Base-by-base conservation (phyloP, 2,113 vertebrate genomes). In the Microcebus lehilahytsara region DNA sequence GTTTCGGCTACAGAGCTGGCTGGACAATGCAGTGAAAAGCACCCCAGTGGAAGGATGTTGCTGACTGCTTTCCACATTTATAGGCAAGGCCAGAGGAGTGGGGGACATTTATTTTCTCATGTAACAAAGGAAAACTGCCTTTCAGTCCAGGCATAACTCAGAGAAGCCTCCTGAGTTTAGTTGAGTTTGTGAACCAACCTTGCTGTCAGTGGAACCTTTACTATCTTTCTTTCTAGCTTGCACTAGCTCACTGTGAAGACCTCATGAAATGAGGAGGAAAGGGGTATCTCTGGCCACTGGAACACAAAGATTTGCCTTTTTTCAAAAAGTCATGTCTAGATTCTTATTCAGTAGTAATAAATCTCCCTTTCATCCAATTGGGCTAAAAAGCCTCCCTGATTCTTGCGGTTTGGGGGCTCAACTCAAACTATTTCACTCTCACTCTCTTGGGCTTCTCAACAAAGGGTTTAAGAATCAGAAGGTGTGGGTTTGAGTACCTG, bases 391-490 rank as follows among this genome's bases (percentile, higher is more conserved):
- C 32, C 27, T 74, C 20, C 40, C 22, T 83, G 67, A 51, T 80
- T 37, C 16, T 46, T 40, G 7, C 27, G n/a, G 42, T 40, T 78
- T 62, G 86, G 56, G 32, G 32, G 6, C 20, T 80, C 34, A 40
- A 37, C 49, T 83, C n/a, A 80, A 60, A 81, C 23, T 32, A 12
- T 74, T 90, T 86, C 49, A 83, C 30, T 79, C 20, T 37, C 19
- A 72, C 20, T 51, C 5, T 79, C 37, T 83, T 58, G 42, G 46
- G 27, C 58, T 94, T 6, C 9, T 42, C 37, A 66, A 60, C 19
- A 69, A 58, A 88, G 32, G 34, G 58, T 62, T 91, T 89, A 95
- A 96, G 30, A 84, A 66, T 69, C 46, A 74, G 83, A 95, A 93
- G 64, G 58, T 58, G 6, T 46, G 16, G 32, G 3, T 71, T 51